Conservation (phyloP, 2,888 invertebrate genomes). For the Orthosia gracilis region DNA sequence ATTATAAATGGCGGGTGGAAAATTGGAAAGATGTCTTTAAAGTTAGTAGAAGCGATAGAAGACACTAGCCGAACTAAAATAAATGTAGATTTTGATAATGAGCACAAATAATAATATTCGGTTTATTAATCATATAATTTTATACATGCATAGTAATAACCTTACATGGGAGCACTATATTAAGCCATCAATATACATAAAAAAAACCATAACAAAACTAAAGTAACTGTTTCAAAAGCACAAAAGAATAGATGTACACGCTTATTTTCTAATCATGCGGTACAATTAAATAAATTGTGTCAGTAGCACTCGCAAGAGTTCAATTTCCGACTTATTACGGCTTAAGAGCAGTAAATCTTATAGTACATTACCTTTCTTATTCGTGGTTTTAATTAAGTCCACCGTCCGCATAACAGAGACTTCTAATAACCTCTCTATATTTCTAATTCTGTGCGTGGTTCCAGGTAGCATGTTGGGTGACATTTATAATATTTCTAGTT, state of each 20-base stretch:
- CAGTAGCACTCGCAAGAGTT: slow-evolving; percentile 44
- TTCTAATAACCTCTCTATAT: background rate
- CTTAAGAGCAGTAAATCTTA: slow-evolving; percentile 35
- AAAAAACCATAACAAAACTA: slow-evolving; percentile 25
- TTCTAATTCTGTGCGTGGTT: slow-evolving; percentile 3
- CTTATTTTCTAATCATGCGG: slow-evolving; percentile 50
- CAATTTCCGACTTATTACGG: slow-evolving; percentile 50
- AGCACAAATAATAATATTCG: background rate
- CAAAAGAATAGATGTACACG: slow-evolving; percentile 20
- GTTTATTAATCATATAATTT: background rate
- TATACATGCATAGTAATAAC: background rate
- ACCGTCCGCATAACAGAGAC: background rate
- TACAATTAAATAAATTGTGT: slow-evolving; percentile 54
- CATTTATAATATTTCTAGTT: background rate
- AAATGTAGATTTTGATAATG: background rate
- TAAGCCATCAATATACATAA: slow-evolving; percentile 6
- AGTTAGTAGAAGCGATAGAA: slow-evolving; percentile 10
- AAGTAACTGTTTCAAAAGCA: slow-evolving; percentile 21
- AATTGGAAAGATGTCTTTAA: slow-evolving; percentile 12
- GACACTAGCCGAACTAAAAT: background rate
- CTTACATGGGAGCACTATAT: background rate
- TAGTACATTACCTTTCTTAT: slow-evolving; percentile 38
- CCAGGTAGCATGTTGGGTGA: background rate
- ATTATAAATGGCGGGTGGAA: slow-evolving; percentile 36
- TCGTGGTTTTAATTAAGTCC: slow-evolving; percentile 44